Evolutionary conservation across 2,888 invertebrate genomes (phyloP).

Genomic region (Epicampocera succincta): DNA sequence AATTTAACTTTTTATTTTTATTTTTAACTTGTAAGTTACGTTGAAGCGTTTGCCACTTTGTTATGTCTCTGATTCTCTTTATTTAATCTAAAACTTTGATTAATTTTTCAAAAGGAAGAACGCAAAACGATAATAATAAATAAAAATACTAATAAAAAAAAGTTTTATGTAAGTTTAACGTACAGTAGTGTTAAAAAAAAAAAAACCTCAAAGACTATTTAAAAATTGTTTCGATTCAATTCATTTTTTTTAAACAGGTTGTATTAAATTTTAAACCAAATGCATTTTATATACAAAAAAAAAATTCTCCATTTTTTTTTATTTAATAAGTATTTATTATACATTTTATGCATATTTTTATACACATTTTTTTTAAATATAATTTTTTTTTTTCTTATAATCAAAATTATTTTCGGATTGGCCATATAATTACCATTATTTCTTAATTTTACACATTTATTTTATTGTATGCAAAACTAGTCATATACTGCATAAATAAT

Average conservation of each 20-base stretch:
- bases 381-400: slow-evolving; percentile 34
- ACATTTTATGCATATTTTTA: slow-evolving; percentile 38
- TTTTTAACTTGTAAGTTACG: slow-evolving; percentile 35
- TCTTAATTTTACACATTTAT: slow-evolving; percentile 50
- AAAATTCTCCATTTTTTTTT: slow-evolving; percentile 35
- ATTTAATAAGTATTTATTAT: slow-evolving; percentile 61
- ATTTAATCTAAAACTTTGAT: no score
- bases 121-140: no score
- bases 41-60: slow-evolving; percentile 38
- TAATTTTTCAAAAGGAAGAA: slow-evolving; percentile 14
- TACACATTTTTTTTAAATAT: slow-evolving; percentile 21
- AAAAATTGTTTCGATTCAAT: slow-evolving; percentile 52
- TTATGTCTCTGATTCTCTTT: slow-evolving; percentile 35
- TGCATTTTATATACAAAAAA: slow-evolving; percentile 64
- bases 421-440: slow-evolving; percentile 54
- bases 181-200: slow-evolving; percentile 61
- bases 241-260: slow-evolving; percentile 61
- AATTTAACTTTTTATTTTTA: slow-evolving; percentile 32
- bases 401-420: slow-evolving; percentile 60
- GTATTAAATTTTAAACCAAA: slow-evolving; percentile 65
- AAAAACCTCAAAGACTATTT: slow-evolving; percentile 46
- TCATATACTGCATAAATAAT: slow-evolving; percentile 64
- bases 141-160: not conserved
- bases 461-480: slow-evolving; percentile 64
- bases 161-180: slow-evolving; percentile 49